Evolutionary conservation across 2,113 vertebrate genomes (phyloP), one percentile per base, ranked within the genome.

Genomic region (Chionomys nivalis): DNA sequence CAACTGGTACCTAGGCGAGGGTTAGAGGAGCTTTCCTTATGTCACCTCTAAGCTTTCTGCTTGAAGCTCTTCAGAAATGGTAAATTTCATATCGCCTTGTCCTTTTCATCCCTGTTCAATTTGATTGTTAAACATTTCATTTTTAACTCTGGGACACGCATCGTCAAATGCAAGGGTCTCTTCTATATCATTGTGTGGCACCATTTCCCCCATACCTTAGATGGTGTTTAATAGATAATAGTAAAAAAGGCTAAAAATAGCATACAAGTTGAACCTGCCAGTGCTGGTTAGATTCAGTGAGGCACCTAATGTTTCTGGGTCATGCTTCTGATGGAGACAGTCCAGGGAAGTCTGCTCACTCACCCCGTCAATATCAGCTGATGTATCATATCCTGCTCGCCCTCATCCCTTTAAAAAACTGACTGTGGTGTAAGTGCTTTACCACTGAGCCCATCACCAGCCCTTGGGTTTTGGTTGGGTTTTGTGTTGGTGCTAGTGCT

Each of bases 181-280:
- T 96, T 66, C 52, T 76, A 0, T 65, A 8, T 94, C 33, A 90
- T 89, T 23, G 44, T 2, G 12, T 72, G 23, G 42, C 3, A 68
- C 49, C 21, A 26, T 87, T 95, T 19, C 23, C 52, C 12, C 26
- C 6, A 5, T 58, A 19, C 42, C 63, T 87, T 90, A 24, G 52
- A 94, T 87, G 55, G 65, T 94, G 21, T 90, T 95, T 86, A 24
- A 14, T 91, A 82, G 75, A 77, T 87, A 95, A 85, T 91, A 93
- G 7, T 66, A 52, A 78, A 68, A 49, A 73, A 73, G 42, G 14
- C 55, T 85, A 1, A 66, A 81, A 58, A 73, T 24, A 73, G 44
- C 23, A 21, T 78, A 31, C 8, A 28, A 55, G n/a, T 85, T 78
- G 78, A 73, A 39, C 47, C n/a, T 76, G 16, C 47, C 49, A 31